phyloP scores from a whole-genome alignment of 2,888 invertebrate species.

The Antheraea assamensis region DNA sequence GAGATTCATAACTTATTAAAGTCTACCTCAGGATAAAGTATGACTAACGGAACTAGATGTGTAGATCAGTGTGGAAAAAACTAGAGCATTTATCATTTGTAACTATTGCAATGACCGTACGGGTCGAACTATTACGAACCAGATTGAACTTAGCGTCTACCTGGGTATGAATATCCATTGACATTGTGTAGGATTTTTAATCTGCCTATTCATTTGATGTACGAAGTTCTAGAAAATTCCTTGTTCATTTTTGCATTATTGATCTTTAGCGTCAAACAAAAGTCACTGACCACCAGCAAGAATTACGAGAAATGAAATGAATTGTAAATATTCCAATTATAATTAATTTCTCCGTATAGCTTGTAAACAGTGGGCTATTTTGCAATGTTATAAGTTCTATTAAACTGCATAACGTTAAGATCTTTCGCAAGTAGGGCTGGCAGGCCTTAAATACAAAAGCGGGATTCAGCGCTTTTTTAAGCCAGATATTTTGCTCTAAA shows the following conservation, averaged over 20 bases:
- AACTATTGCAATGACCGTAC: not conserved
- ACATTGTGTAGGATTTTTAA: not conserved
- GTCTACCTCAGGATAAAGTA: too few species aligned
- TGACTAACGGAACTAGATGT: not conserved
- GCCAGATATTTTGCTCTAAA: not conserved
- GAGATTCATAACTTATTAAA: too few species aligned
- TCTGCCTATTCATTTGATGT: too few species aligned
- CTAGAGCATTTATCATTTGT: not conserved
- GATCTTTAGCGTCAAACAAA: not conserved
- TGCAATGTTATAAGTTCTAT: slow-evolving; percentile 3
- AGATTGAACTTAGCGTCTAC: not conserved
- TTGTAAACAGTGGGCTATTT: not conserved
- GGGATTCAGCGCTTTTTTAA: not conserved
- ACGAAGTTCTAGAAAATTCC: not conserved
- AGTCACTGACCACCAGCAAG: not conserved
- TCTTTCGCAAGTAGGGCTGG: not conserved
- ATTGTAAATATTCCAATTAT: not conserved
- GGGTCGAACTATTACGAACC: not conserved
- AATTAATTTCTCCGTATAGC: slow-evolving; percentile 3
- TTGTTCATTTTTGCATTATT: not conserved
- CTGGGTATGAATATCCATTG: not conserved
- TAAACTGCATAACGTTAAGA: not conserved
- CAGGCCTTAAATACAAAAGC: not conserved
- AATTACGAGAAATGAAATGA: not conserved
- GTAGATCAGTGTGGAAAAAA: not conserved